Evolutionary conservation across 2,113 vertebrate genomes (phyloP).

Genomic region (Scortum barcoo): DNA sequence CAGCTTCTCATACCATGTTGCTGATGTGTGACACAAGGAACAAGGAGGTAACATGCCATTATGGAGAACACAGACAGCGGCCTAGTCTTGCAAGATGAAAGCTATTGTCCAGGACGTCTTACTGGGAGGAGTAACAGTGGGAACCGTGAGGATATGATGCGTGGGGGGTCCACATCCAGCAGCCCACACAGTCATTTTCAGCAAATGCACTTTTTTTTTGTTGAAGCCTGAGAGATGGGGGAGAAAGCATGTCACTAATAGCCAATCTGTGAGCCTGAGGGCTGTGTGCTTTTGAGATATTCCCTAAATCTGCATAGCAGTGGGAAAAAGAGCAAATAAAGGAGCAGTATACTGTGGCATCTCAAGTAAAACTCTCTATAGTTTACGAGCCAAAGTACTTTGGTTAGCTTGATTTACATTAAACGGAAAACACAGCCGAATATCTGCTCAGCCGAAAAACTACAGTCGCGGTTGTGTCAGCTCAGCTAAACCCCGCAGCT

Average conservation of each 20-base stretch:
- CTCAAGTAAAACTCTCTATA: neutral
- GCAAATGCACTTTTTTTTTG: constrained; percentile 14
- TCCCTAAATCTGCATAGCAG: constrained; percentile 8
- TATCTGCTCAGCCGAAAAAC: constrained; percentile 37
- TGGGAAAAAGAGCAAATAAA: constrained; percentile 8
- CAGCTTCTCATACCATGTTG: neutral
- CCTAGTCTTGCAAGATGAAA: constrained; percentile 23
- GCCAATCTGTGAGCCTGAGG: constrained; percentile 19
- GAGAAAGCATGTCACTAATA: constrained; percentile 28
- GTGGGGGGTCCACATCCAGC: constrained; percentile 31
- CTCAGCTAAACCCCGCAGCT: constrained; percentile 65
- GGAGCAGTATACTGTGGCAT: neutral
- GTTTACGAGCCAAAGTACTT: neutral
- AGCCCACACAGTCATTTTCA: constrained; percentile 22
- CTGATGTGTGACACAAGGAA: constrained; percentile 7
- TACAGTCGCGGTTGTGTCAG: constrained; percentile 40
- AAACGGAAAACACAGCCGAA: neutral
- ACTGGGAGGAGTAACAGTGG: constrained; percentile 38
- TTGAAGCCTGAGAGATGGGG: neutral
- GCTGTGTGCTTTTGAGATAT: constrained; percentile 23
- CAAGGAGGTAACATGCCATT: constrained; percentile 16
- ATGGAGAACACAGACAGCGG: constrained; percentile 14
- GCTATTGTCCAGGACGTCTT: constrained; percentile 21
- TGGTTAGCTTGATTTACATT: constrained; percentile 25
- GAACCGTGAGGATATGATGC: constrained; percentile 33